Evolutionary conservation across 1,140 invertebrate species (phyloP).

Genomic region (Kradibia gibbosae): DNA sequence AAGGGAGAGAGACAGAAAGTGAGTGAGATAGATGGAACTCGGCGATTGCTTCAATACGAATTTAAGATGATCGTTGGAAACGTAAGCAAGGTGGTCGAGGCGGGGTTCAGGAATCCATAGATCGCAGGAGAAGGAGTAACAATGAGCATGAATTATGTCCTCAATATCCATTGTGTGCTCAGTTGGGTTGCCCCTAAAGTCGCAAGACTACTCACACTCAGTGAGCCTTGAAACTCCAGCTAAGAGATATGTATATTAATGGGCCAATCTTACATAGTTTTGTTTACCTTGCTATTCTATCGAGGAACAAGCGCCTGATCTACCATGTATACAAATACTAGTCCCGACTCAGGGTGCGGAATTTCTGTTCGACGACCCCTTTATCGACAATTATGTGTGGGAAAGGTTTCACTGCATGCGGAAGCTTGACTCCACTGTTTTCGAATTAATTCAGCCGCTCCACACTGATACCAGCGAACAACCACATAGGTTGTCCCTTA

Average conservation of each 20-base stretch:
- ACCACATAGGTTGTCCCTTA: background rate
- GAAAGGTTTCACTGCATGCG: background rate
- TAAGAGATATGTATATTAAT: constrained; percentile 75
- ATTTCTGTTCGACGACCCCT: constrained; percentile 38
- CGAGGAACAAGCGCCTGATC: background rate
- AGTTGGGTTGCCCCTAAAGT: constrained; percentile 62
- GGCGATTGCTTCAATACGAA: constrained; percentile 65
- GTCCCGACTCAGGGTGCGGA: constrained; percentile 50
- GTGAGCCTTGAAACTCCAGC: constrained; percentile 57
- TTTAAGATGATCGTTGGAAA: constrained; percentile 64
- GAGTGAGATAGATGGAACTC: constrained; percentile 47
- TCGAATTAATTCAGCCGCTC: constrained; percentile 24
- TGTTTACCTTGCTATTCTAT: constrained; percentile 74
- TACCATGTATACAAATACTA: constrained; percentile 72
- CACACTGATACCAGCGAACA: background rate
- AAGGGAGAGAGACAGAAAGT: background rate
- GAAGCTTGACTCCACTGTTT: constrained; percentile 23
- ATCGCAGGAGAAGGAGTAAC: constrained; percentile 67
- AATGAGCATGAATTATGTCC: constrained; percentile 74
- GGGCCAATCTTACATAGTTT: constrained; percentile 75
- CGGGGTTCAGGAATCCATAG: constrained; percentile 69
- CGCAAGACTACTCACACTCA: constrained; percentile 71
- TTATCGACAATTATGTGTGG: background rate
- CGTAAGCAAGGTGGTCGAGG: constrained; percentile 58
- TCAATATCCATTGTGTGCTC: constrained; percentile 75